These are phyloP conservation scores for Bilobella aurantiaca DNA, from an alignment of 1,140 invertebrate genomes.

Conservation along the genomic window DNA sequence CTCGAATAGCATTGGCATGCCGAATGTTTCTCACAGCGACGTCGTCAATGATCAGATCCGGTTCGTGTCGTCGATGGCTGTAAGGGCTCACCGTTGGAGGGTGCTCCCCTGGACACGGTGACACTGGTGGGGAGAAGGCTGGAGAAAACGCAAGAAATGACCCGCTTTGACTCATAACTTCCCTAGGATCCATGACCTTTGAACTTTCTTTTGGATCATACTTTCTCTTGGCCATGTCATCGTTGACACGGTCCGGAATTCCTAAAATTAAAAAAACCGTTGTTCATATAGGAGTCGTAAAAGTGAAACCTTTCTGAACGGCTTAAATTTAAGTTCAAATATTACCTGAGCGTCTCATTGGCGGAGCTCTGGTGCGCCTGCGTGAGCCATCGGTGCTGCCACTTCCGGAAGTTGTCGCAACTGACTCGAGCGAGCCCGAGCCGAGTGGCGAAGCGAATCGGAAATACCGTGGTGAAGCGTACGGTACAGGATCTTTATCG, in stretches of 20 bases:
- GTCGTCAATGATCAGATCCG: conserved; percentile 71
- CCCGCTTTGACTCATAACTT: conserved; percentile 51
- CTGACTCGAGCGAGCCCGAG: conserved; percentile 33
- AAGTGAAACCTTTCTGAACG: too few species aligned
- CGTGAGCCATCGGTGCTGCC: conserved; percentile 12
- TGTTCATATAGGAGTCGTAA: too few species aligned
- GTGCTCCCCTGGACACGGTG: conserved; percentile 22
- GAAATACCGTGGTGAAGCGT: conserved; percentile 3
- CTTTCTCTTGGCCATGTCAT: conserved; percentile 69
- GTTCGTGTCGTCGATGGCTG: conserved; percentile 48
- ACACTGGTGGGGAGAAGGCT: conserved; percentile 41
- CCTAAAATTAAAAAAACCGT: too few species aligned
- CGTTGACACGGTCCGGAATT: conserved; percentile 53
- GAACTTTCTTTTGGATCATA: conserved; percentile 46
- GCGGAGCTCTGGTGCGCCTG: conserved; percentile 36
- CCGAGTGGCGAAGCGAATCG: conserved; percentile 21
- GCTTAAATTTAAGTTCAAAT: too few species aligned
- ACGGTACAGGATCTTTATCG: conserved; percentile 14
- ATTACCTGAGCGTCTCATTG: conserved; percentile 39
- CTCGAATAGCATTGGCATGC: conserved; percentile 50
- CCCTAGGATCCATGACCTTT: conserved; percentile 24
- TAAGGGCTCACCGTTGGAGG: not conserved
- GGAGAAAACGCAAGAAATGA: conserved; percentile 63
- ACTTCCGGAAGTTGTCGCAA: conserved; percentile 24
- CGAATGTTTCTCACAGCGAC: conserved; percentile 67